Evolutionary conservation across 1,140 invertebrate genomes (phyloP), one percentile per base, ranked within the genome.

Genomic region (Drosophila arawakana): DNA sequence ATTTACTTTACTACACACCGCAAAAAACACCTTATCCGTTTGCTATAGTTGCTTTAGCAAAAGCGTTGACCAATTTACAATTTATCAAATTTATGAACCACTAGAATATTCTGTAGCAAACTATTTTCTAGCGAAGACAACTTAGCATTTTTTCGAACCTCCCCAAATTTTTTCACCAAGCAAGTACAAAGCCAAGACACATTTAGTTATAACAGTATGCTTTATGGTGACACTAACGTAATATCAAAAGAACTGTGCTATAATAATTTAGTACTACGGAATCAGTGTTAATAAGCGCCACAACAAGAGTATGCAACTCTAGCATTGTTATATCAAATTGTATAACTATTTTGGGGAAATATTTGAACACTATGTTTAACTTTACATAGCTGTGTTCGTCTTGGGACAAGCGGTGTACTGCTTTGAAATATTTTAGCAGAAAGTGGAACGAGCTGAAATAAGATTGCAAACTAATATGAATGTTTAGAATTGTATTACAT

Each of bases 361-460:
- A 7, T 18, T 9, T 3, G 7, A 47, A 21, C 44, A 15, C 7
- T 18, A 2, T 4, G 5, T 13, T 11, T 2, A 8, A 37, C 15
- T 13, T 15, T 49, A 49, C 25, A 15, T 4, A 47, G 3, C n/a
- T 3, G 9, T 52, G 57, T 35, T 61, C 7, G 4, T 5, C 21
- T 69, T 69, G 66, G 66, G 57, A 69, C 66, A 69, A 61, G 57
- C 46, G 61, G 66, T 61, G 7, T 6, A 4, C 11, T 21, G 37
- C 8, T n/a, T 21, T 25, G 6, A 9, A 34, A 41, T 30, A 30
- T 35, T 7, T 34, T 59, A 18, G 11, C 11, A 52, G 11, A 11
- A 34, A 49, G 54, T 49, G 54, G 44, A 68, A 39, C 46, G n/a
- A 39, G 30, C 18, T 7, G 8, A 3, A 13, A 47, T 9, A 5